Conservation (phyloP, 2,888 invertebrate species). For the Amiota minor region DNA sequence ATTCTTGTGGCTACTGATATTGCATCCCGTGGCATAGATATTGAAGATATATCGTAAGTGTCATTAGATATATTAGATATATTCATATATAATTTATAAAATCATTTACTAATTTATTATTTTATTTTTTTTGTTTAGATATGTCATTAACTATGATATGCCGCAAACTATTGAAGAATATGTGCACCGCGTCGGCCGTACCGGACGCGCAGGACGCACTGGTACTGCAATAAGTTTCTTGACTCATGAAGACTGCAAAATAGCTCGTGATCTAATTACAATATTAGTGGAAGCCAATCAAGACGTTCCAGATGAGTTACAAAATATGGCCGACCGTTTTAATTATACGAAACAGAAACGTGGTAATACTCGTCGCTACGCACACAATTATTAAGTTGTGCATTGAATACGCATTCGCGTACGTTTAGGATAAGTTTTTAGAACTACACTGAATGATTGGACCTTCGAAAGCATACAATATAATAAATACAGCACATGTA, state of each 20-base stretch:
- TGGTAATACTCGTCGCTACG: constrained; percentile 35
- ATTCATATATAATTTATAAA: too few relatives aligned
- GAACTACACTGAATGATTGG: too few relatives aligned
- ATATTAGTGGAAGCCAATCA: constrained; percentile 92
- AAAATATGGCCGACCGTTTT: constrained; percentile 84
- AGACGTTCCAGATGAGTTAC: constrained; percentile 84
- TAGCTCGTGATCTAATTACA: constrained; percentile 85
- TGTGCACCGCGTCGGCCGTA: constrained; percentile 92
- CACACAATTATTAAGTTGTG: too few relatives aligned
- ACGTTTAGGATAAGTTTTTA: too few relatives aligned
- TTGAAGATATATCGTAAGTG: constrained; percentile 84
- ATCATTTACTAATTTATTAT: too few relatives aligned
- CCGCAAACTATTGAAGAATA: constrained; percentile 96
- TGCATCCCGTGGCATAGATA: constrained; percentile 94
- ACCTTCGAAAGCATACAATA: too few relatives aligned
- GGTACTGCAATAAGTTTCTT: constrained; percentile 90
- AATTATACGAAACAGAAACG: constrained; percentile 78
- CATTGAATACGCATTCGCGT: too few relatives aligned
- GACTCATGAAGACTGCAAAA: constrained; percentile 86
- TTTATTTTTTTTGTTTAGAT: constrained; percentile 47
- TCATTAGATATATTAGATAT: too few relatives aligned
- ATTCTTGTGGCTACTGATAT: constrained; percentile 96
- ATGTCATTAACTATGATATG: constrained; percentile 94
- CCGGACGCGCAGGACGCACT: constrained; percentile 90
- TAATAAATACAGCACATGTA: too few relatives aligned